These are phyloP conservation scores for Proctacanthus coquilletti DNA, from an alignment of 1,140 invertebrate genomes.

Conservation along the genomic window DNA sequence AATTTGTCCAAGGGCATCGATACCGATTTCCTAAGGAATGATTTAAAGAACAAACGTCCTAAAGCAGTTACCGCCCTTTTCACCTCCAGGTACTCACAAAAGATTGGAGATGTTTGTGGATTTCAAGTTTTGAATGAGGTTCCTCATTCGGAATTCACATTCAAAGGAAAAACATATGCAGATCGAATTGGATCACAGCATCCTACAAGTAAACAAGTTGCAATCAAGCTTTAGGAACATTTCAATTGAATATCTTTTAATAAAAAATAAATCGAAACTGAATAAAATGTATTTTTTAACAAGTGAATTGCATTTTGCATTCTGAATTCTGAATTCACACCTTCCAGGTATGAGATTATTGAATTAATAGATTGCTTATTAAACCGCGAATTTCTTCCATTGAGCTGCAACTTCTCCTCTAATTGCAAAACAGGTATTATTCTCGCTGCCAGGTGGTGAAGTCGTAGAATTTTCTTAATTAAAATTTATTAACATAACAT, in stretches of 20 bases:
- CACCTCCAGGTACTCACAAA: conserved; percentile 38
- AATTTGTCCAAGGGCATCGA: conserved; percentile 34
- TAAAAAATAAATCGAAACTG: conserved; percentile 2
- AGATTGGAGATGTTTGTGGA: conserved; percentile 34
- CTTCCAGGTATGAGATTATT: not conserved
- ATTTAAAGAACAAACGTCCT: conserved; percentile 32
- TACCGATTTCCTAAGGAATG: conserved; percentile 28
- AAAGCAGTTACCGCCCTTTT: conserved; percentile 39
- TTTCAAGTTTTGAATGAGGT: conserved; percentile 36
- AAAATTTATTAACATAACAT: no score
- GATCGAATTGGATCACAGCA: conserved; percentile 32
- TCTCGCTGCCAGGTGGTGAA: no score
- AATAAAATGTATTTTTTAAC: not conserved
- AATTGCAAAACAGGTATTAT: no score
- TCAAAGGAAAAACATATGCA: conserved; percentile 37
- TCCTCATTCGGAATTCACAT: conserved; percentile 33
- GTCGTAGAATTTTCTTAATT: no score
- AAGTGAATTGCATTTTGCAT: not conserved
- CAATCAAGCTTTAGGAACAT: conserved; percentile 12
- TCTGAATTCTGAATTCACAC: not conserved
- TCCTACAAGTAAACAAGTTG: conserved; percentile 21
- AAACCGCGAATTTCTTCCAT: not conserved
- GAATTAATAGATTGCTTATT: not conserved
- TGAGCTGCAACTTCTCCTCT: no score
- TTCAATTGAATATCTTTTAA: conserved; percentile 3